Evolutionary conservation across 2,113 vertebrate species (phyloP), one percentile per base, ranked within the genome.

Genomic region (Menidia beryllina): DNA sequence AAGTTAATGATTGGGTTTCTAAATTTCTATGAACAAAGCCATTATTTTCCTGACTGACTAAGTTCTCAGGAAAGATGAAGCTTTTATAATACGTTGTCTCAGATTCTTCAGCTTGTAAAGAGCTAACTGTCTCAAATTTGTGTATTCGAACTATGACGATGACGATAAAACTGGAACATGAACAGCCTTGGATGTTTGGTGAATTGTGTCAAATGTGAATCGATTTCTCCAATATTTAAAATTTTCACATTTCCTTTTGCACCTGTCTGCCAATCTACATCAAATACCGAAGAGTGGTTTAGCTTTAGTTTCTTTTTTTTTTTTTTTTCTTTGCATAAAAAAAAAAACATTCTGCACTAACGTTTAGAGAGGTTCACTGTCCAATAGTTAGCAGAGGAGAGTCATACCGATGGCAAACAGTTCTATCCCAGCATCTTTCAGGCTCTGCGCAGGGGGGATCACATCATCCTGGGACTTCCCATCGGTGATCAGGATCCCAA

Each of bases 391-490:
- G 5, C 19, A 52, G 2, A 26, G 55, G 21, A 5, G 8, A 50
- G 0, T 21, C 48, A 68, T 88, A 99, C 98, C 97, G 56, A 99
- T 96, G 55, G 98, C 98, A 74, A 99, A 99, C n/a, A 99, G 92
- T n/a, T 99, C 97, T 1, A 99, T 95, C 26, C 97, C 98, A 15
- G 96, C 94, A 0, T 96, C 94, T 66, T 93, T 93, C 4, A 99
- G 93, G 58, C 93, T 97, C 87, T 91, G 94, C 0, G 97, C 96
- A 0, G 98, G 95, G 2, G 95, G 94, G 0, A 95, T 94, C 36
- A 99, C 95, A 25, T 98, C 97, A 64, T 99, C 98, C 86, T 99
- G 98, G 21, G 98, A 99, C 72, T 99, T 99, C 34, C 98, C 98
- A 72, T 99, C 98, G 0, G 98, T 99, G 93, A 99, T 96, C 59